Evolutionary conservation across 2,797 vertebrate genomes (phyloP).

Genomic region (Phrynocephalus vlangalii): DNA sequence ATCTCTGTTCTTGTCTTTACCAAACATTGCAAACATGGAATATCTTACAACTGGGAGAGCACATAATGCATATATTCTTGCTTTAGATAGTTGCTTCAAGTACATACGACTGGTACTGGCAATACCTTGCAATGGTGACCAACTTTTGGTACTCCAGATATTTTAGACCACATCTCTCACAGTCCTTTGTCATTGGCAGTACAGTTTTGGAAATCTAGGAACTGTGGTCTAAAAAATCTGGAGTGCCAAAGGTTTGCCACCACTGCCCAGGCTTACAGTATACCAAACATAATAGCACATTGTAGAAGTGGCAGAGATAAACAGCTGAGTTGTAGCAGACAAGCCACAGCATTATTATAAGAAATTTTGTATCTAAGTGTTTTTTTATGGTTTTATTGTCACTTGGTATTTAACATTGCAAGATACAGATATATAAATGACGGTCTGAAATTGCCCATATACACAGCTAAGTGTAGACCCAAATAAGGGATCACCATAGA

Average conservation of each 20-base stretch:
- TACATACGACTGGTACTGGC: not conserved
- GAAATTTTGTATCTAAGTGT: not conserved
- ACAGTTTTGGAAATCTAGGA: too few relatives aligned
- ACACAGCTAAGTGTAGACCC: not conserved
- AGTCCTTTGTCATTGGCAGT: too few relatives aligned
- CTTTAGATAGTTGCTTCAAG: not conserved
- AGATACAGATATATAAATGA: not conserved
- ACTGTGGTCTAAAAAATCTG: too few relatives aligned
- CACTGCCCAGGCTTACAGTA: too few relatives aligned
- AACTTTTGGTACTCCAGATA: too few relatives aligned
- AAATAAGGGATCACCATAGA: not conserved
- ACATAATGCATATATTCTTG: not conserved
- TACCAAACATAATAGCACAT: too few relatives aligned
- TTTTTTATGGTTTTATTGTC: not conserved
- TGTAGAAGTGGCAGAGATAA: not conserved
- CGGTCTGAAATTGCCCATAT: not conserved
- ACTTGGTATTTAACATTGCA: too few relatives aligned
- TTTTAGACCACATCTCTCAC: too few relatives aligned
- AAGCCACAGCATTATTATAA: not conserved
- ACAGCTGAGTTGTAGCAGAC: not conserved
- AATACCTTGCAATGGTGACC: too few relatives aligned
- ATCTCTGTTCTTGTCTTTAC: not conserved
- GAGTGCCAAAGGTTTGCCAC: too few relatives aligned
- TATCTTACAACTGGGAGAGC: not conserved
- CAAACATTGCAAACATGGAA: not conserved